A percentile compares a stretch with the other conserved stretches of the same genome.
Evolutionary conservation across 2,888 invertebrate genomes (phyloP).

Genomic region (Euplexia lucipara): DNA sequence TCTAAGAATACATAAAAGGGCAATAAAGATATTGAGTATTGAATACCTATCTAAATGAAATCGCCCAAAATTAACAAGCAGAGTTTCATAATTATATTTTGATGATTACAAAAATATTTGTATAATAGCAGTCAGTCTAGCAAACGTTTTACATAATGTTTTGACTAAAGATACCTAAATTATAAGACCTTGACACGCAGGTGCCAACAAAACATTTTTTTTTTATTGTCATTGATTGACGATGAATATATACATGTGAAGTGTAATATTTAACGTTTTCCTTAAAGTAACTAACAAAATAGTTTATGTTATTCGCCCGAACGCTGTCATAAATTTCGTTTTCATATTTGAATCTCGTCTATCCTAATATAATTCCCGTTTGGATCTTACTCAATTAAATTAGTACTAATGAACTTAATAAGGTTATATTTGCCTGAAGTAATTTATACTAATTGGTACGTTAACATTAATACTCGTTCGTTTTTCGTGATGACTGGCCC

Average conservation of each 20-base stretch:
- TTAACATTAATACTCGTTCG: too few species aligned
- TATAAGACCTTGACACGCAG: conserved; percentile 17
- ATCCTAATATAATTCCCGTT: too few species aligned
- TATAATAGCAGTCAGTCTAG: conserved; percentile 3
- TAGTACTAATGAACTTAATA: too few species aligned
- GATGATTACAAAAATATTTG: conserved; percentile 13
- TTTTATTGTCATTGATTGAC: conserved; percentile 11
- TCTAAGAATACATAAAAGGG: too few species aligned
- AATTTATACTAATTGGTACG: too few species aligned
- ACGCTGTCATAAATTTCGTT: too few species aligned
- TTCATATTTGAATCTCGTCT: too few species aligned
- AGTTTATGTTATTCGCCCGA: too few species aligned
- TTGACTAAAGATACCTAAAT: neutral
- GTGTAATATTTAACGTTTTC: conserved; percentile 11
- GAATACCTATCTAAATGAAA: neutral
- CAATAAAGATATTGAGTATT: too few species aligned
- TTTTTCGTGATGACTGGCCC: too few species aligned
- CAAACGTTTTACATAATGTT: neutral
- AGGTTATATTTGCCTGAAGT: too few species aligned
- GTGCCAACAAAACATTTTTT: conserved; percentile 6
- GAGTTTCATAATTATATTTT: neutral
- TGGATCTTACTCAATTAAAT: too few species aligned
- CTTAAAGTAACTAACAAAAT: neutral
- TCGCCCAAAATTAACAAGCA: neutral
- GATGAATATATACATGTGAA: neutral